Conservation (phyloP, 2,888 invertebrate species). For the Phalangium opilio region DNA sequence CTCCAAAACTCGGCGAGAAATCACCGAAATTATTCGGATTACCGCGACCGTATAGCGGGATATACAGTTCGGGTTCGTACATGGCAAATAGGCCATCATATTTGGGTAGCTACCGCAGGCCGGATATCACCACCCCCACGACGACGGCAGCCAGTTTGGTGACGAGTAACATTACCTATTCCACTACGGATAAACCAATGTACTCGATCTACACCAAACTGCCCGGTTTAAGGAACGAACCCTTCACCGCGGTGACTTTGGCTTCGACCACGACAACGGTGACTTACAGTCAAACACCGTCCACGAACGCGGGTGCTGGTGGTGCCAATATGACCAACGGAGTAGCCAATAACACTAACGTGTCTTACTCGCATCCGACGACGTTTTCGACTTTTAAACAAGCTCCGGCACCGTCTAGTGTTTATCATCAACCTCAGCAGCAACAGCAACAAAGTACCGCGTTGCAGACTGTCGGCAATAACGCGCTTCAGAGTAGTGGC, state of each 20-base stretch:
- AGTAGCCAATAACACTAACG: too few relatives aligned
- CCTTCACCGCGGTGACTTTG: constrained; percentile 6
- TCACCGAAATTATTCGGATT: constrained; percentile 43
- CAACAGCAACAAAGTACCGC: too few relatives aligned
- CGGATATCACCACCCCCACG: constrained; percentile 18
- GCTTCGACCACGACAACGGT: constrained; percentile 6
- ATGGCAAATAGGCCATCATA: constrained; percentile 52
- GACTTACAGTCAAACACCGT: constrained; percentile 29
- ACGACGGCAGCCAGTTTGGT: constrained; percentile 9
- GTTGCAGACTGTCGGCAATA: too few relatives aligned
- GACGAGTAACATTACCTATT: constrained; percentile 5
- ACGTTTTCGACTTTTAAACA: too few relatives aligned
- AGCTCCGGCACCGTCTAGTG: too few relatives aligned
- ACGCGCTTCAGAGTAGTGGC: too few relatives aligned
- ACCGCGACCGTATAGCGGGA: constrained; percentile 44
- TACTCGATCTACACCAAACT: constrained; percentile 20
- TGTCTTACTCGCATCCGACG: too few relatives aligned
- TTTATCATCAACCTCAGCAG: too few relatives aligned
- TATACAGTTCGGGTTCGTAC: constrained; percentile 50
- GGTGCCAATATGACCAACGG: too few relatives aligned
- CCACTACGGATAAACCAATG: constrained; percentile 45
- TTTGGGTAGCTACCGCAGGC: constrained; percentile 40
- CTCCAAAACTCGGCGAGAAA: constrained; percentile 17
- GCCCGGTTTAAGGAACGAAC: constrained; percentile 21
- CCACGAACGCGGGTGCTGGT: constrained; percentile 33